Evolutionary conservation across 2,888 invertebrate species (phyloP).

Genomic region (Polietes domitor): DNA sequence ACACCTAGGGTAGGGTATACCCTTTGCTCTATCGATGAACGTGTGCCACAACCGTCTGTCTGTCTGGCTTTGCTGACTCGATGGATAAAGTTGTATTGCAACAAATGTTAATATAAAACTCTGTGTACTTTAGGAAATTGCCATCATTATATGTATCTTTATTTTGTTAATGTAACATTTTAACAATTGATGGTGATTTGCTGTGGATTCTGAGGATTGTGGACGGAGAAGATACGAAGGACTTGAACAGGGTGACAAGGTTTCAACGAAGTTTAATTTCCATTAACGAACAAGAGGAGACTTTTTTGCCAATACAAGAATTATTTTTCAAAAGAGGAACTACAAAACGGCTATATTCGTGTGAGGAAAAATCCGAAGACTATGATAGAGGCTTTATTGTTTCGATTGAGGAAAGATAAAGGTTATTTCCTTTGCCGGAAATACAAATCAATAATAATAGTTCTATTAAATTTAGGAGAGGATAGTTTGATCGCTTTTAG

Average conservation of each 20-base stretch:
- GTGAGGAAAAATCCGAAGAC: too few relatives aligned
- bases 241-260: conserved; percentile 52
- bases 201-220: background rate
- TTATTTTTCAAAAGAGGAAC: too few relatives aligned
- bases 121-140: conserved; percentile 77
- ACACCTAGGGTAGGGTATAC: background rate
- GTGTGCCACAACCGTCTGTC: conserved; percentile 22
- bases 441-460: too few relatives aligned
- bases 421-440: too few relatives aligned
- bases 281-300: too few relatives aligned
- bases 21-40: background rate
- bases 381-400: too few relatives aligned
- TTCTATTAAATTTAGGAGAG: too few relatives aligned
- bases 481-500: too few relatives aligned
- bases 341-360: too few relatives aligned
- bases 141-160: conserved; percentile 76
- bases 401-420: too few relatives aligned
- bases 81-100: conserved; percentile 41
- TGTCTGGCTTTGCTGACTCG: background rate
- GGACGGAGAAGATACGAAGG: conserved; percentile 6
- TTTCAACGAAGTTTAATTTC: too few relatives aligned
- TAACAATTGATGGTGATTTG: conserved; percentile 50
- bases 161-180: conserved; percentile 69
- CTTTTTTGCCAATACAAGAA: too few relatives aligned
- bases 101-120: conserved; percentile 68